Conservation (phyloP, 2,113 vertebrate genomes). For the Rhynchopsitta pachyrhyncha region DNA sequence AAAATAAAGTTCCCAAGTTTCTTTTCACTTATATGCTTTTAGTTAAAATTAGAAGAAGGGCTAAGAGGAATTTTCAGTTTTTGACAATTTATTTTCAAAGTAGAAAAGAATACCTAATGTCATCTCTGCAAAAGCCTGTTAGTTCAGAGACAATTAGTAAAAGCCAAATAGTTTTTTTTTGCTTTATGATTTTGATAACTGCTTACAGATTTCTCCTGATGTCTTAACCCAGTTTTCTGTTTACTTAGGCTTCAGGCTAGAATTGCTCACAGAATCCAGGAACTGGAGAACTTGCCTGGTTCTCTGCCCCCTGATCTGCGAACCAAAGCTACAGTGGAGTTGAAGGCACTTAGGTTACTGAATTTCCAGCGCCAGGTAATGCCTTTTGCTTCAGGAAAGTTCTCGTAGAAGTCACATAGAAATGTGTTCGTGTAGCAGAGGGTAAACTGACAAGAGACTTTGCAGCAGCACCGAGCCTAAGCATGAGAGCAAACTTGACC, state of each 20-base stretch:
- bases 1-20: neutral
- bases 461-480: neutral
- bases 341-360: constrained; percentile 93
- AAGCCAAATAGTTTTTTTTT: neutral
- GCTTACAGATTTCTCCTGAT: neutral
- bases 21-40: neutral
- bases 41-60: neutral
- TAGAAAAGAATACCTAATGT: neutral
- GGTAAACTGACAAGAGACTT: neutral
- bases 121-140: neutral
- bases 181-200: neutral
- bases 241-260: constrained; percentile 90
- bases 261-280: constrained; percentile 96
- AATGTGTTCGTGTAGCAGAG: rapidly evolving
- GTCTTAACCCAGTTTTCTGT: neutral
- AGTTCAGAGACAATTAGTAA: neutral
- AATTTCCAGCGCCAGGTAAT: constrained; percentile 98
- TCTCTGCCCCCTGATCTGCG: constrained; percentile 93
- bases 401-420: neutral
- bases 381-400: neutral
- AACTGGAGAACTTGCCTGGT: constrained; percentile 95
- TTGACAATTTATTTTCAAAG: neutral
- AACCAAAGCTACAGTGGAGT: constrained; percentile 96
- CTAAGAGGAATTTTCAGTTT: neutral
- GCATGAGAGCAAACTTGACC: neutral